These are phyloP conservation scores for Brassicogethes aeneus DNA, from an alignment of 2,888 invertebrate species.

Conservation along the genomic window DNA sequence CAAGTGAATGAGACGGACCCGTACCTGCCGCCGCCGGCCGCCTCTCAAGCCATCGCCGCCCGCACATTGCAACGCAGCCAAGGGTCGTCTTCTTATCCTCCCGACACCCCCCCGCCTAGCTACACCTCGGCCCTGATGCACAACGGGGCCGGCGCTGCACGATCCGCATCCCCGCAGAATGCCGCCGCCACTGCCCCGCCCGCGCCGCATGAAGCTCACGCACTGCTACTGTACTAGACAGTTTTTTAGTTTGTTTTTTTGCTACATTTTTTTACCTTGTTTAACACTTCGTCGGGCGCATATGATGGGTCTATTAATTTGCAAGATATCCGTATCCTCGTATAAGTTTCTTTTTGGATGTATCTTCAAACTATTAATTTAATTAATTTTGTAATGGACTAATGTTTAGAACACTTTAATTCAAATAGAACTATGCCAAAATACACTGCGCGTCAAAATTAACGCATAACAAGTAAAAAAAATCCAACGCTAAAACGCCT, in stretches of 20 bases:
- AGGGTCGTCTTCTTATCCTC: conserved; percentile 52
- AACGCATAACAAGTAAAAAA: too few relatives aligned
- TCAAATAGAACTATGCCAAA: too few relatives aligned
- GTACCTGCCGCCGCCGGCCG: conserved; percentile 58
- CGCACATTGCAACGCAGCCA: conserved; percentile 57
- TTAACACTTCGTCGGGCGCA: too few relatives aligned
- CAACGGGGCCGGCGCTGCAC: conserved; percentile 24
- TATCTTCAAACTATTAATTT: too few relatives aligned
- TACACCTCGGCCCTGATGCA: conserved; percentile 52
- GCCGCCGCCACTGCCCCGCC: conserved; percentile 35
- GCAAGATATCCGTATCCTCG: too few relatives aligned
- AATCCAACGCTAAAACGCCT: too few relatives aligned
- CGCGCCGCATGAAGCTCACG: conserved; percentile 39
- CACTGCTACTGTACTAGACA: conserved; percentile 30
- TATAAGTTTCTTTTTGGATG: too few relatives aligned
- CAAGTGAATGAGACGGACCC: conserved; percentile 82
- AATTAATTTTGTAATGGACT: too few relatives aligned
- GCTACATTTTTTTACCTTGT: conserved; percentile 3
- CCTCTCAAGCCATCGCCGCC: conserved; percentile 52
- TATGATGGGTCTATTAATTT: too few relatives aligned
- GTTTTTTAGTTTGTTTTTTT: conserved; percentile 33
- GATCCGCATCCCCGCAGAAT: conserved; percentile 17
- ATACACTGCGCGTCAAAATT: too few relatives aligned
- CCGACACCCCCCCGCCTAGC: conserved; percentile 50
- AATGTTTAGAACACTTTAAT: too few relatives aligned